Percentiles rank a stretch among this genome's conserved stretches.
Evolutionary conservation across 2,113 vertebrate species (phyloP).

Genomic region (Caloenas nicobarica): DNA sequence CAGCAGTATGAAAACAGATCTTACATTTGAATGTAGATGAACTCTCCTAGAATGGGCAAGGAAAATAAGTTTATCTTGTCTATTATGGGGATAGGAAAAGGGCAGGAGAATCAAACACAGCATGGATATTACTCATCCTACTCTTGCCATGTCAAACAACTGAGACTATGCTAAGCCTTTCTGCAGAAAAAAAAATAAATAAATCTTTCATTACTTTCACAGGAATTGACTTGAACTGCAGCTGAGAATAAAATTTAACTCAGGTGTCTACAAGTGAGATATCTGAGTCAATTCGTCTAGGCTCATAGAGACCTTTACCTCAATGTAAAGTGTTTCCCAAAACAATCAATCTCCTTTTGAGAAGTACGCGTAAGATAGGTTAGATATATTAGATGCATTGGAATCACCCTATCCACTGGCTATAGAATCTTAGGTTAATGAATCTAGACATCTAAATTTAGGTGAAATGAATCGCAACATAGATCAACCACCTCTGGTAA

Average conservation of each 20-base stretch:
- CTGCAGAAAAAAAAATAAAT: neutral
- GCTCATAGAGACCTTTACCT: neutral
- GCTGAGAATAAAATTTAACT: neutral
- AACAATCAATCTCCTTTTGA: neutral
- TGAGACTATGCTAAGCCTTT: neutral
- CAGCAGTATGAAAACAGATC: neutral
- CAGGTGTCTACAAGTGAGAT: neutral
- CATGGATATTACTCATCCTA: neutral
- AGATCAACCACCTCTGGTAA: neutral
- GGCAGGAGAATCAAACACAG: neutral
- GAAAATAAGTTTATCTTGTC: neutral
- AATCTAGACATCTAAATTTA: neutral
- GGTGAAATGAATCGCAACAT: neutral
- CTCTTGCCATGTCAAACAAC: neutral
- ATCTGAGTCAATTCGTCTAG: neutral
- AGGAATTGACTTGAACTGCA: neutral
- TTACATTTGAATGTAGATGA: neutral
- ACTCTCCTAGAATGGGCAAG: neutral
- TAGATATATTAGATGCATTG: neutral
- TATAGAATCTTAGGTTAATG: neutral
- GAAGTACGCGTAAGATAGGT: neutral
- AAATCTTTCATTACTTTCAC: neutral
- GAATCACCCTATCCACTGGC: neutral
- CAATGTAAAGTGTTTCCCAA: neutral
- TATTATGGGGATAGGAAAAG: neutral